Evolutionary conservation across 2,113 vertebrate species (phyloP).

Genomic region (Cynoglossus semilaevis): DNA sequence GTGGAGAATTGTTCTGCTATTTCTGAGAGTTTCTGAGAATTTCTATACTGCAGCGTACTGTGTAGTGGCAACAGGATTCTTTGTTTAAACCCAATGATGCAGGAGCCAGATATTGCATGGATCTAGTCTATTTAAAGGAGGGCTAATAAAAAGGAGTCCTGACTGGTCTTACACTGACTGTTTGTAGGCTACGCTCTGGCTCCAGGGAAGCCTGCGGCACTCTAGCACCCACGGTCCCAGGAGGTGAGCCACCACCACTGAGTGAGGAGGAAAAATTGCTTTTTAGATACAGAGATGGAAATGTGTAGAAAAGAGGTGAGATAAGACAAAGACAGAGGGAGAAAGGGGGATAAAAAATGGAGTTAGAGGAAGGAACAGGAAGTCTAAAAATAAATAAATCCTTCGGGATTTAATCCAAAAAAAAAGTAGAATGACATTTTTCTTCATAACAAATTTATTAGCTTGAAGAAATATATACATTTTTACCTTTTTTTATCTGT

Average conservation of each 20-base stretch:
- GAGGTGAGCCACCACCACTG: conserved; percentile 61
- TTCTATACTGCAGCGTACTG: conserved; percentile 7
- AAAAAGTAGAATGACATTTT: conserved; percentile 4
- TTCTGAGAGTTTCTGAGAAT: neutral
- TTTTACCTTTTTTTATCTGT: conserved; percentile 34
- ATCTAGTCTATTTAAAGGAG: conserved; percentile 62
- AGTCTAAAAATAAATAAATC: neutral
- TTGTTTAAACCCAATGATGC: conserved; percentile 25
- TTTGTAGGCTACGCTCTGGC: conserved; percentile 72
- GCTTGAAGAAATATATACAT: conserved; percentile 25
- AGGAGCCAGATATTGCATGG: conserved; percentile 46
- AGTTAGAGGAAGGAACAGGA: neutral
- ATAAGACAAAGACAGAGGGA: conserved; percentile 9
- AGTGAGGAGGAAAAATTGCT: conserved; percentile 62
- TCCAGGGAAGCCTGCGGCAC: conserved; percentile 73
- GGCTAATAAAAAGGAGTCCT: conserved; percentile 58
- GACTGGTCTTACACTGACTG: conserved; percentile 63
- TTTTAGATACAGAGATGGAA: conserved; percentile 61
- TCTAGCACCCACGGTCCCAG: conserved; percentile 62
- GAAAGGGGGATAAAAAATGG: neutral
- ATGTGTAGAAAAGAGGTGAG: conserved; percentile 35
- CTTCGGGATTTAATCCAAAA: conserved; percentile 4
- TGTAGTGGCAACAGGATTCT: conserved; percentile 18
- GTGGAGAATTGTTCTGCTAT: no score
- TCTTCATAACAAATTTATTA: conserved; percentile 38